These are phyloP conservation scores for Paramuricea clavata DNA, from an alignment of 92 coral and sea anemone species.

Conservation along the genomic window DNA sequence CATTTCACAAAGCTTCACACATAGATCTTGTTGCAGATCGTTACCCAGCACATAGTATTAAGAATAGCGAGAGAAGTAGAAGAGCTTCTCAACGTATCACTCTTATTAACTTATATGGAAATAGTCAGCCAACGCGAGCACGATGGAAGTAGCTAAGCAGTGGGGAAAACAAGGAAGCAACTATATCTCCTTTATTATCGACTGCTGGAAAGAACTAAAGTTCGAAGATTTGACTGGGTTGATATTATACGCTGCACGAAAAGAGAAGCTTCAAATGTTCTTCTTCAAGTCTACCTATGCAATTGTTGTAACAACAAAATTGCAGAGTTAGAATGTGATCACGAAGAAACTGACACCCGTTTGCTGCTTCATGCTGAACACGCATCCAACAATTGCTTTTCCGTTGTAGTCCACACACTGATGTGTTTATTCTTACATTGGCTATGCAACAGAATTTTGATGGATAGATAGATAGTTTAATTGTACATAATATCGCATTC, in stretches of 20 bases:
- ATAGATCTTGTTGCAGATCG: conserved; percentile 19
- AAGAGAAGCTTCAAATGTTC: neutral
- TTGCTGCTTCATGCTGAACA: conserved; percentile 5
- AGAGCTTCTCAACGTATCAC: conserved; percentile 19
- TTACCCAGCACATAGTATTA: conserved; percentile 6
- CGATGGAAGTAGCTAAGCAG: conserved; percentile 7
- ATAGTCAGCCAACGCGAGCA: neutral
- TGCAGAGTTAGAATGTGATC: conserved; percentile 9
- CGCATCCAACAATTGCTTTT: neutral
- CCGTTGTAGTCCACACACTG: conserved; percentile 31
- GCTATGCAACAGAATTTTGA: neutral
- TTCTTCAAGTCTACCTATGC: neutral
- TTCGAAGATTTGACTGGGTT: neutral
- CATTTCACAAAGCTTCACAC: conserved; percentile 16
- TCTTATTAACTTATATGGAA: neutral
- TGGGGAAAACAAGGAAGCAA: conserved; percentile 5
- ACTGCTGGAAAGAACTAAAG: conserved; percentile 14
- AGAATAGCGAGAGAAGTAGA: conserved; percentile 22
- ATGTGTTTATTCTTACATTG: conserved; percentile 1
- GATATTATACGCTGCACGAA: neutral
- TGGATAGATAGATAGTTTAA: too few species aligned
- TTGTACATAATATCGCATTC: too few species aligned
- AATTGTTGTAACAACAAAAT: neutral
- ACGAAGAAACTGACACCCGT: conserved; percentile 25
- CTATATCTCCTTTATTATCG: conserved; percentile 3